Percentiles rank a stretch among this genome's conserved stretches.
These are phyloP conservation scores for Steatornis caripensis DNA, from an alignment of 2,113 vertebrate species.

Conservation along the genomic window DNA sequence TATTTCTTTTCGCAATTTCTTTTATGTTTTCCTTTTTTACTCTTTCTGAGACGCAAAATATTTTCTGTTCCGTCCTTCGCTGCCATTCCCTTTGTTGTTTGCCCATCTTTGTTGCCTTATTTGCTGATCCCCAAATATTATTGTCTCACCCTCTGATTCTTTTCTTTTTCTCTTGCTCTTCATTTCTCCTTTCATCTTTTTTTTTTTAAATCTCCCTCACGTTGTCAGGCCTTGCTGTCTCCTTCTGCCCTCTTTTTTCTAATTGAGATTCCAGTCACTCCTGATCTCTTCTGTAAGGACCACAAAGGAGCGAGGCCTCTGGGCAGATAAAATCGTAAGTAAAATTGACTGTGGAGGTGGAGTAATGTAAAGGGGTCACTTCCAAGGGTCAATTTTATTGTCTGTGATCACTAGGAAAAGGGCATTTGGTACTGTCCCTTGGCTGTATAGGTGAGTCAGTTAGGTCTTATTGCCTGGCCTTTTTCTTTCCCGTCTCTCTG, in stretches of 20 bases:
- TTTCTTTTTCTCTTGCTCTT: not conserved
- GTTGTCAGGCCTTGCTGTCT: not conserved
- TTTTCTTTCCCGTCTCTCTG: not conserved
- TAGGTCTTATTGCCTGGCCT: not conserved
- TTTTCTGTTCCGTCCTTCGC: not conserved
- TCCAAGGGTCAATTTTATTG: constrained; percentile 4
- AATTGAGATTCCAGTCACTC: constrained; percentile 35
- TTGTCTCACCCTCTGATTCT: not conserved
- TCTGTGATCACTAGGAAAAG: not conserved
- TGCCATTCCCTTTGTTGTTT: not conserved
- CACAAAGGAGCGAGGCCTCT: not conserved
- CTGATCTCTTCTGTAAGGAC: not conserved
- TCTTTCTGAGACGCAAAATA: not conserved
- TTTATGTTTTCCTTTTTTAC: not conserved
- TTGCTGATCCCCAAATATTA: not conserved
- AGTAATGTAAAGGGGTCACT: not conserved
- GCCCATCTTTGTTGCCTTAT: not conserved
- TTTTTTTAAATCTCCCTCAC: not conserved
- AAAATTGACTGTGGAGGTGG: not conserved
- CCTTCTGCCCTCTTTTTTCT: not conserved
- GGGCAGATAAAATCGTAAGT: not conserved
- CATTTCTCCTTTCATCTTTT: not conserved
- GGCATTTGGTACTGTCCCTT: not conserved
- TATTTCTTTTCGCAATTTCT: not conserved
- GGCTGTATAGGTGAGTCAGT: not conserved